Percentiles rank a stretch among this genome's conserved stretches.
Evolutionary conservation across 2,888 invertebrate species (phyloP).

Genomic region (Microchrysa polita): DNA sequence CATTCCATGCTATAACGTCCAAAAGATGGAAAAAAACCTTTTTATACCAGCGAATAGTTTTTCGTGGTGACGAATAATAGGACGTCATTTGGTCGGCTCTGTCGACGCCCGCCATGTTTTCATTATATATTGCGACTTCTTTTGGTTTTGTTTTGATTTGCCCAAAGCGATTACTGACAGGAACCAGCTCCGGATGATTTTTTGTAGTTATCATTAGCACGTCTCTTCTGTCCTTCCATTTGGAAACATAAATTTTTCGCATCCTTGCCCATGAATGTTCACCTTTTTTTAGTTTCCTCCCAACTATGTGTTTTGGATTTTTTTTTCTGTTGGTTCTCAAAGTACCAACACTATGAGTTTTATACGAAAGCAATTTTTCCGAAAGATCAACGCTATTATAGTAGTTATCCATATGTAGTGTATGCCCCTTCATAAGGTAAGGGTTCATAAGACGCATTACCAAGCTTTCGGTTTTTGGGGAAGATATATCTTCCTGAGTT

Average conservation of each 20-base stretch:
- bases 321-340: background rate
- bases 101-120: too few relatives aligned
- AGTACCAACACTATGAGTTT: conserved; percentile 1
- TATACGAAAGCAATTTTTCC: conserved; percentile 1
- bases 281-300: conserved; percentile 4
- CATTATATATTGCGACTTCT: too few relatives aligned
- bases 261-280: conserved; percentile 24
- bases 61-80: too few relatives aligned
- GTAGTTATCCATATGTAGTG: conserved; percentile 8
- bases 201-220: conserved; percentile 43
- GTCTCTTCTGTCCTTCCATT: conserved; percentile 48
- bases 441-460: too few relatives aligned
- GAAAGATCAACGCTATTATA: conserved; percentile 4
- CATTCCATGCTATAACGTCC: too few relatives aligned
- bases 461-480: too few relatives aligned
- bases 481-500: too few relatives aligned
- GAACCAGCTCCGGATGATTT: conserved; percentile 8
- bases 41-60: too few relatives aligned
- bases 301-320: background rate
- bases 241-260: background rate
- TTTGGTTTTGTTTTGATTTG: too few relatives aligned
- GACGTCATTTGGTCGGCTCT: too few relatives aligned
- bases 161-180: too few relatives aligned
- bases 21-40: too few relatives aligned
- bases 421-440: conserved; percentile 12